Evolutionary conservation across 2,113 vertebrate species (phyloP), one percentile per base, ranked within the genome.

Genomic region (Cottus gobio): DNA sequence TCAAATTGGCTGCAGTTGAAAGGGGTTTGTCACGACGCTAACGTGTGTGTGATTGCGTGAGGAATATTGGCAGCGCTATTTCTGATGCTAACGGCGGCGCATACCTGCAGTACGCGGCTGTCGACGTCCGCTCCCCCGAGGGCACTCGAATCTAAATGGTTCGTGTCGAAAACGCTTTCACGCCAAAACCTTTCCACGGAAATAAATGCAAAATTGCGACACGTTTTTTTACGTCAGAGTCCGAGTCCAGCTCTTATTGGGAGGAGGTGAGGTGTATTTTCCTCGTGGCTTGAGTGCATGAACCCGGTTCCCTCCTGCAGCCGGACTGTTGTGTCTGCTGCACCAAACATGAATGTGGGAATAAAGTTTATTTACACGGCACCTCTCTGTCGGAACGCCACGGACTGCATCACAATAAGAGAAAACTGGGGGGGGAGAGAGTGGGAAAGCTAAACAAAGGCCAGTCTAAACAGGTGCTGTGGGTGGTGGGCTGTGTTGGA

Each of bases 261-360:
- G 64, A 60, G 11, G 28, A 80, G 67, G 2, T 2, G 18, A 54
- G 34, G 28, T 8, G 60, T n/a, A 24, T 75, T 82, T 85, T 90
- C 79, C 84, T 66, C 42, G 1, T 44, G 13, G 42, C 39, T 48
- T 48, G 6, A 44, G 42, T 5, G 13, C 80, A 42, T 85, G 84
- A 87, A 83, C 84, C 31, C 74, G 0, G 9, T 77, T 0, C 44
- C 73, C 86, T 42, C 83, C 70, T 50, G 83, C 42, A 16, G 42
- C 15, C 80, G 37, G 37, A 79, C 76, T 71, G 79, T 65, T 75
- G 61, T 71, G 74, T 79, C 77, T 71, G 3, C 39, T n/a, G 12
- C 31, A 57, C 13, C 26, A 58, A 18, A 57, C 13, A 15, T 26
- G 3, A 44, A 48, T 3, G 20, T 50, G 13, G 31, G 9, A 42